A percentile compares a stretch with the other conserved stretches of the same genome.
Evolutionary conservation across 2,797 vertebrate genomes (phyloP).

Genomic region (Tinamus major): DNA sequence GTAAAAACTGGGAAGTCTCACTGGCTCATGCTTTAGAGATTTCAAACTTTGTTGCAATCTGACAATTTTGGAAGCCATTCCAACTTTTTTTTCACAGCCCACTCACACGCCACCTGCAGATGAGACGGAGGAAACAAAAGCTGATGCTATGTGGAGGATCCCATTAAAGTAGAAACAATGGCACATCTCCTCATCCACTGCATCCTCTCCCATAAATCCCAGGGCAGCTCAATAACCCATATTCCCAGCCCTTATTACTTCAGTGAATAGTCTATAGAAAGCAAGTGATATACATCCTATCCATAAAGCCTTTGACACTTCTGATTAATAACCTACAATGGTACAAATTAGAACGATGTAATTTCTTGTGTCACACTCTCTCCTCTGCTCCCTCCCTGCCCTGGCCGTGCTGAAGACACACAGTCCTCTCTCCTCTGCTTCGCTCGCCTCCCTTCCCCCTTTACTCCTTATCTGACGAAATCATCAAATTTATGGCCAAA

Average conservation of each 20-base stretch:
- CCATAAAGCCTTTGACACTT: conserved; percentile 31
- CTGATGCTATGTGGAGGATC: neutral
- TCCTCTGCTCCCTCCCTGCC: neutral
- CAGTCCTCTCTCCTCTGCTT: neutral
- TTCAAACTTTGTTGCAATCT: conserved; percentile 23
- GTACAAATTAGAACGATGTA: neutral
- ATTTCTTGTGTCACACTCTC: neutral
- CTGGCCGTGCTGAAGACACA: neutral
- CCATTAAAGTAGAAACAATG: neutral
- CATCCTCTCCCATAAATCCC: conserved; percentile 31
- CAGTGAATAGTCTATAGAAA: neutral
- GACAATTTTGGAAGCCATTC: neutral
- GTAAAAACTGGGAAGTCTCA: neutral
- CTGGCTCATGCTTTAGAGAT: neutral
- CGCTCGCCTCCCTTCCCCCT: neutral
- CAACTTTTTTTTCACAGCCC: conserved; percentile 51
- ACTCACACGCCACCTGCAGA: conserved; percentile 41
- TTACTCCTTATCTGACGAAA: conserved; percentile 68
- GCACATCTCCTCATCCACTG: neutral
- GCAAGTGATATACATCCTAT: neutral
- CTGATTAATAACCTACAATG: conserved; percentile 16
- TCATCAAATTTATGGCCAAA: conserved; percentile 78
- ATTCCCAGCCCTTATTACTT: conserved; percentile 2
- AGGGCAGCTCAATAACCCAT: neutral
- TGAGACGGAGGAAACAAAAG: neutral